Evolutionary conservation across 2,888 invertebrate genomes (phyloP), one percentile per base, ranked within the genome.

Genomic region (Dryobotodes eremita): DNA sequence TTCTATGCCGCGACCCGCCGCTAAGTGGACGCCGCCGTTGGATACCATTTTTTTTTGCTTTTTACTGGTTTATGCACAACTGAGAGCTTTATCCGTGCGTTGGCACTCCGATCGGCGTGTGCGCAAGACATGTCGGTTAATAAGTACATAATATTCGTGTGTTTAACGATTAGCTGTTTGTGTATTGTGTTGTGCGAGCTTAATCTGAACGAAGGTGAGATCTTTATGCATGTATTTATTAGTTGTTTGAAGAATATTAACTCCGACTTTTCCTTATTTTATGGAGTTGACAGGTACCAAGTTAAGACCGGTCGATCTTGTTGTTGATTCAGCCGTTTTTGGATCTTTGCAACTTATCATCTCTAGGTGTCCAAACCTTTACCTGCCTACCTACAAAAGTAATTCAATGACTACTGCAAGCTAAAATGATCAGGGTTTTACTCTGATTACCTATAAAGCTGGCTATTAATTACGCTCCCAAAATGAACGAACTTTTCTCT

Each of bases 181-280:
- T 74, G 42, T n/a, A 1, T 20, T 74, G 79, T 74, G 8, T 59
- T 57, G 15, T 65, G 79, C 10, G 65, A 82, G 0, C 82, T 82
- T 31, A 23, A 79, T 65, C 23, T 82, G 13, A 26, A 53, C 0
- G 79, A 79, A 82, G 75, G 79, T 79, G 10, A 74, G 75, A n/a
- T n/a, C 13, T 64, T 50, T 65, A 76, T 36, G 6, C 8, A 71
- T 26, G 6, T 55, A 8, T 50, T 26, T 2, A 26, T 20, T 10
- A n/a, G n/a, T 20, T 48, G 8, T 48, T 10, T 20, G 13, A 15
- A 17, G 15, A 13, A 17, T 31, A 50, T 69, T 70, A 59, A 53
- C 20, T 42, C 11, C 23, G 11, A 17, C 15, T 59, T 53, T 17
- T 31, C 7, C 15, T 15, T 68, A 11, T 1, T n/a, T 1, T 75